Base-by-base conservation (phyloP, 2,113 vertebrate genomes). In the Eulemur rufifrons region DNA sequence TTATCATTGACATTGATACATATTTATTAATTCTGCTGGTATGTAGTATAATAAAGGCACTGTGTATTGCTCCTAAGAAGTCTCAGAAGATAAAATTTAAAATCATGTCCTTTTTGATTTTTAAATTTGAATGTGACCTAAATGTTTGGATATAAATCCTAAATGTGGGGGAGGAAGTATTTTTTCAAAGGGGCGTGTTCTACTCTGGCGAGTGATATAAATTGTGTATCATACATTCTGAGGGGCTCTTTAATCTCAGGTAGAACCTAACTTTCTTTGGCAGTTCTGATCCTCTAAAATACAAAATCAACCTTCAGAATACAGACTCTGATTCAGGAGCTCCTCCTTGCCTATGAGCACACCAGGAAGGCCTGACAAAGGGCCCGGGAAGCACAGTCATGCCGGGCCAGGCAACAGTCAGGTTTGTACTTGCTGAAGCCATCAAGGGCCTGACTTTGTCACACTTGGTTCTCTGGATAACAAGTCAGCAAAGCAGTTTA, bases 361-460 rank as follows among this genome's bases (percentile, higher is more conserved):
- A 95, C 97, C 71, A 82, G 96, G 98, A 97, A 96, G 97, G 97
- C 92, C 93, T 97, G 98, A 97, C 96, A 93, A 89, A 97, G 95
- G 95, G 94, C 95, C 95, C 92, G 96, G 96, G 96, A 95, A 91
- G 97, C 87, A 96, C 91, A 91, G 97, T 97, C 97, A 96, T 96
- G 93, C 86, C 63, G 93, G 34, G 76, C 93, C 92, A 95, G 97
- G 93, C 94, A 97, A 69, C 85, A 8, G 97, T 98, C 98, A 96
- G 96, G 98, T 98, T 98, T 95, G 92, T 98, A 98, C 98, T 98
- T 98, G 98, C 94, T 94, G 86, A 95, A 98, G 96, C 98, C 95
- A 91, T 95, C 95, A 69, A 85, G 96, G 98, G 77, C 63, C 95
- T 94, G 59, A 3, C 95, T 88, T 42, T 89, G 97, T 98, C 96